phyloP scores from a whole-genome alignment of 2,888 invertebrate genomes.

The Tupiocoris notatus region DNA sequence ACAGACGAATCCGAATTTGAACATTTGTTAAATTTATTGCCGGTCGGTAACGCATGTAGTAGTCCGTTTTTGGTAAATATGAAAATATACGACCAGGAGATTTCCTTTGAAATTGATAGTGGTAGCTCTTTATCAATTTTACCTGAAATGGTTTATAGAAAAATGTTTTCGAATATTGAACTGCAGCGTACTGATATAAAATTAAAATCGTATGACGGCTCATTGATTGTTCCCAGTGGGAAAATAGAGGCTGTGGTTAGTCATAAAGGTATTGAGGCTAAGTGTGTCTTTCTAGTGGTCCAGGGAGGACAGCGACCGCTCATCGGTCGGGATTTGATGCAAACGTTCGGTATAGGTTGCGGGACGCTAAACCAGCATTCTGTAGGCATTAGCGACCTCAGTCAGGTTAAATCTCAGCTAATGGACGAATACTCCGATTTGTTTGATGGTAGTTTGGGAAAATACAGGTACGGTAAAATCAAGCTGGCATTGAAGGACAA shows the following conservation, averaged over 20 bases:
- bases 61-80: not conserved
- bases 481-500: not conserved
- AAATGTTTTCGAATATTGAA: not conserved
- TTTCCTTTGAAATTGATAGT: not conserved
- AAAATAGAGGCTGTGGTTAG: too few species aligned
- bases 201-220: too few species aligned
- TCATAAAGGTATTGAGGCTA: not conserved
- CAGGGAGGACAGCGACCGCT: too few species aligned
- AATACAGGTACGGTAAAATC: not conserved
- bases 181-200: not conserved
- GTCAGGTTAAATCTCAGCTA: not conserved
- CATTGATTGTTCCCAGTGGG: too few species aligned
- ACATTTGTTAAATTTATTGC: not conserved
- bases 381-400: not conserved
- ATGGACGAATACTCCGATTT: not conserved
- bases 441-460: not conserved
- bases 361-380: not conserved
- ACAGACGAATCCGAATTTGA: not conserved
- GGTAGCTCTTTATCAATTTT: not conserved
- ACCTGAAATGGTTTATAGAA: not conserved
- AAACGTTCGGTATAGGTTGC: too few species aligned
- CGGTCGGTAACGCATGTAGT: not conserved
- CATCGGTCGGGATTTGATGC: too few species aligned
- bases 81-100: not conserved
- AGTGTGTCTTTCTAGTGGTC: too few species aligned